Evolutionary conservation across 2,113 vertebrate species (phyloP), one percentile per base, ranked within the genome.

Genomic region (Phrynocephalus versicolor): DNA sequence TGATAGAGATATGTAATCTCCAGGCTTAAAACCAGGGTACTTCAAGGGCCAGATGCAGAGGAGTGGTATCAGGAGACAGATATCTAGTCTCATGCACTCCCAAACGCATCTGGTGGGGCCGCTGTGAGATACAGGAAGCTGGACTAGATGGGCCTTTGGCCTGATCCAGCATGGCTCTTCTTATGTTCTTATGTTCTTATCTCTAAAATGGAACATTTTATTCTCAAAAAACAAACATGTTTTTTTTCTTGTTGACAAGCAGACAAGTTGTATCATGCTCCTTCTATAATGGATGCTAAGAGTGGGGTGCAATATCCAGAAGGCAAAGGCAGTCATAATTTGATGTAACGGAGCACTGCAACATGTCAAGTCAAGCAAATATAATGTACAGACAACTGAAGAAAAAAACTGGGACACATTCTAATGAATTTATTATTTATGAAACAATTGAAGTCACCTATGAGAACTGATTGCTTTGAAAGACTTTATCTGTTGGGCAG

Each of bases 181-280:
- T n/a, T n/a, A n/a, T n/a, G n/a, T n/a, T n/a, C n/a, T n/a, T n/a
- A n/a, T n/a, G n/a, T n/a, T n/a, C n/a, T n/a, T n/a, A n/a, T 41
- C 64, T 15, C 16, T 25, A 64, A n/a, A 73, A 25, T 67, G 41
- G 60, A 25, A 67, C 27, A 73, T 83, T 71, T 79, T 88, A 45
- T 65, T 72, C 70, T 39, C 62, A 57, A 78, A n/a, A 58, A 65
- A 41, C 67, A 71, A 39, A 79, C 39, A 65, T 77, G 74, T 30
- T 70, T 60, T 76, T 82, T 62, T 72, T 64, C n/a, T 58, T 83
- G 33, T 55, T 88, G 69, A 57, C 76, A 79, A 72, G 81, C 60
- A 77, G 19, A 69, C 76, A 77, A 78, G 23, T 57, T 65, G 60
- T 79, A 33, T 83, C 33, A 67, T 65, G 35, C 30, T 73, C 65